phyloP scores from a whole-genome alignment of 2,797 vertebrate genomes.

The Protosalanx chinensis region DNA sequence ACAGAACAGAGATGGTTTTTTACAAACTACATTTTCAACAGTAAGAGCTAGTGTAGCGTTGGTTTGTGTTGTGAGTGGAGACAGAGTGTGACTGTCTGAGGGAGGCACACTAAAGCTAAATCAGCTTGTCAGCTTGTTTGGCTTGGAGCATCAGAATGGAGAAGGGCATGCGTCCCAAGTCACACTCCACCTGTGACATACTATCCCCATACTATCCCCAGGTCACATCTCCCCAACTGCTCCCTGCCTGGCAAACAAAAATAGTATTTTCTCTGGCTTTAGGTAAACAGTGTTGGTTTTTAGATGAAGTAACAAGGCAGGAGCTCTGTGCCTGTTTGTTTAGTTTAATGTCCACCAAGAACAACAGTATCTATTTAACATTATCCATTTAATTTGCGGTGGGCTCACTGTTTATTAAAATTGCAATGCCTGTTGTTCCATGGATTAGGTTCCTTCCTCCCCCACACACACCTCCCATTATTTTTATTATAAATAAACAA shows the following conservation, averaged over 20 bases:
- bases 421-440: constrained; percentile 36
- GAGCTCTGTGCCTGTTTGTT: constrained; percentile 33
- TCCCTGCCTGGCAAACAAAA: background rate
- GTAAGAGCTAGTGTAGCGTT: too few relatives aligned
- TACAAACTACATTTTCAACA: too few relatives aligned
- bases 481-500: background rate
- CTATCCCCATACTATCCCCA: too few relatives aligned
- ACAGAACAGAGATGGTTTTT: too few relatives aligned
- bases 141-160: too few relatives aligned
- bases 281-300: background rate
- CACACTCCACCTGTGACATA: too few relatives aligned
- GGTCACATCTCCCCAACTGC: too few relatives aligned
- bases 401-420: constrained; percentile 40
- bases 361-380: constrained; percentile 19
- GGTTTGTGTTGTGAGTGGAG: too few relatives aligned
- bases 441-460: background rate
- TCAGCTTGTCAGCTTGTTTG: constrained; percentile 22
- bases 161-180: too few relatives aligned
- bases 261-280: background rate
- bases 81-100: too few relatives aligned
- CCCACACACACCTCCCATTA: background rate
- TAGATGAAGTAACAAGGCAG: constrained; percentile 15
- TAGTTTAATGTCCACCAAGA: constrained; percentile 29
- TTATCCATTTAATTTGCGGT: constrained; percentile 49
- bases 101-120: background rate